Evolutionary conservation across 30 jellyfish, hydroid and myxozoan genomes (phyloP).

Genomic region (Morbakka virulenta): DNA sequence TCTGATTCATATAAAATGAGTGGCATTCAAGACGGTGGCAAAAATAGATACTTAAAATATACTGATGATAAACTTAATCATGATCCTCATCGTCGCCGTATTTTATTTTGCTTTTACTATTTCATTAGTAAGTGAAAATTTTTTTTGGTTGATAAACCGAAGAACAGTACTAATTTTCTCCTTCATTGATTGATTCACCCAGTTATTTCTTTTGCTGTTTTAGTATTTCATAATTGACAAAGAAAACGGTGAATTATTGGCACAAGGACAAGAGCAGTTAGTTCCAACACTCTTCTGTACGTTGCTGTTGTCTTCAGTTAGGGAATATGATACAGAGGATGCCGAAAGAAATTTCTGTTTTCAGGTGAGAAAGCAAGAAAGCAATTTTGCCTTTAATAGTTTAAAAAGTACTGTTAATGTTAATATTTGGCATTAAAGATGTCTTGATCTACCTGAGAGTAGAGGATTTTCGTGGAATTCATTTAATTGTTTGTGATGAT

Average conservation of each 20-base stretch:
- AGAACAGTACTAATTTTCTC: too few relatives aligned
- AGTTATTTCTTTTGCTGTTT: slow-evolving; percentile 2
- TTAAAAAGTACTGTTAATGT: too few relatives aligned
- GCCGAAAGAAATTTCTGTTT: slow-evolving; percentile 89
- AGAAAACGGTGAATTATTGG: slow-evolving; percentile 80
- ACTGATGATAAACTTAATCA: too few relatives aligned
- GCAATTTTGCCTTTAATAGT: too few relatives aligned
- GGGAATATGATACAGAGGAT: slow-evolving; percentile 68
- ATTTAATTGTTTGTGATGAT: too few relatives aligned
- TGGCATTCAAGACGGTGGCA: too few relatives aligned
- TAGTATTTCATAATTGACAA: slow-evolving; percentile 90
- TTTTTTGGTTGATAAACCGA: background rate
- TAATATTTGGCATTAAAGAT: too few relatives aligned
- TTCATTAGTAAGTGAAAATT: background rate
- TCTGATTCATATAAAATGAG: too few relatives aligned
- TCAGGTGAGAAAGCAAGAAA: slow-evolving; percentile 71
- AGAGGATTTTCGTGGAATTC: too few relatives aligned
- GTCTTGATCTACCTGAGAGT: too few relatives aligned
- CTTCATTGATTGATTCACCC: too few relatives aligned
- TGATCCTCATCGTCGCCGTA: background rate
- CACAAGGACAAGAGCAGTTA: slow-evolving; percentile 93
- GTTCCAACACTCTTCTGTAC: slow-evolving; percentile 60
- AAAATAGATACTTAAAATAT: too few relatives aligned
- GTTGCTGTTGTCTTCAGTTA: slow-evolving; percentile 76
- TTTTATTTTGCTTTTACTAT: background rate